A percentile compares a stretch with the other conserved stretches of the same genome.
Evolutionary conservation across 92 coral and sea anemone species (phyloP).

Genomic region (Bergia sp.): DNA sequence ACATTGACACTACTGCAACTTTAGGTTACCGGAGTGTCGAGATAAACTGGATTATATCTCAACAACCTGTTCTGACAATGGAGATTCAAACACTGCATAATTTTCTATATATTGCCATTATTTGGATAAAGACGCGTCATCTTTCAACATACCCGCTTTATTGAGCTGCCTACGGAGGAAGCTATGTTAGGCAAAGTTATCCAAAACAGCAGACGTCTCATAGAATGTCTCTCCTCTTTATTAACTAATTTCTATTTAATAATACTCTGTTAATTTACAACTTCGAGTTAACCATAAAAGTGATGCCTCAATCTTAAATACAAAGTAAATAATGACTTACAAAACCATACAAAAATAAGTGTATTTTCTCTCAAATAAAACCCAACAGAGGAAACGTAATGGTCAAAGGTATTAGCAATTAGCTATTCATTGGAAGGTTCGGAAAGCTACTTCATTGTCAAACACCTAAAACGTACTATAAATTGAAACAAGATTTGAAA

Average conservation of each 20-base stretch:
- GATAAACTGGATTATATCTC: too few relatives aligned
- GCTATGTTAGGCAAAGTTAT: too few relatives aligned
- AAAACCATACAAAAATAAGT: conserved; percentile 21
- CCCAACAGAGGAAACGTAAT: background rate
- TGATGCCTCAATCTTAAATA: background rate
- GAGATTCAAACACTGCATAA: too few relatives aligned
- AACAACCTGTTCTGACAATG: too few relatives aligned
- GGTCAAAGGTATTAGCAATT: too few relatives aligned
- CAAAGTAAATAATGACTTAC: background rate
- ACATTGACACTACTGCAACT: too few relatives aligned
- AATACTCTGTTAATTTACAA: background rate
- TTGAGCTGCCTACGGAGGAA: too few relatives aligned
- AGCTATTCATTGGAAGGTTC: background rate
- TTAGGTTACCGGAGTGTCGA: too few relatives aligned
- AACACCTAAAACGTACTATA: background rate
- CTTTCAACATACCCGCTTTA: too few relatives aligned
- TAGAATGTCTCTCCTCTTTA: background rate
- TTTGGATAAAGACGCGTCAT: too few relatives aligned
- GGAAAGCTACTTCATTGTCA: background rate
- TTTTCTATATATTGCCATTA: too few relatives aligned
- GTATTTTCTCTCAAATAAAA: background rate
- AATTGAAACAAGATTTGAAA: background rate
- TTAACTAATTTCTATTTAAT: too few relatives aligned
- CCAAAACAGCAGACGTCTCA: background rate
- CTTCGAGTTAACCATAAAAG: background rate